These are phyloP conservation scores for Diaperis boleti DNA, from an alignment of 2,888 invertebrate species.

Conservation along the genomic window DNA sequence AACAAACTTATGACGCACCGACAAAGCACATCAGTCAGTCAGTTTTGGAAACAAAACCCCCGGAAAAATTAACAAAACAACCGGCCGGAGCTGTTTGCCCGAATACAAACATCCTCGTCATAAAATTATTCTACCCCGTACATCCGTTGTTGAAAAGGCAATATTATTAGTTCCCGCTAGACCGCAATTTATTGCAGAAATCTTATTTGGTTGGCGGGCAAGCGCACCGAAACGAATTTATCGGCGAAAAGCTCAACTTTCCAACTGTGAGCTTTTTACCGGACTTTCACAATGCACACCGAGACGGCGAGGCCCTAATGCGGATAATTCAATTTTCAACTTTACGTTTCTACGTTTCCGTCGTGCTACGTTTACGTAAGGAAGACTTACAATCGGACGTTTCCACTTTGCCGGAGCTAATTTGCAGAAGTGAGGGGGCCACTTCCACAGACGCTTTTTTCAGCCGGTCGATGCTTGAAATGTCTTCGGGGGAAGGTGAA, in stretches of 20 bases:
- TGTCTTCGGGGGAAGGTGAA: too few species aligned
- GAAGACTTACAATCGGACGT: slow-evolving; percentile 10
- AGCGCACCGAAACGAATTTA: slow-evolving; percentile 34
- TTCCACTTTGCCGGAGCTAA: neutral
- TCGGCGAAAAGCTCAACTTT: slow-evolving; percentile 31
- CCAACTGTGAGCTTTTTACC: slow-evolving; percentile 22
- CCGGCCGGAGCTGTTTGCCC: too few species aligned
- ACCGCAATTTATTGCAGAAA: slow-evolving; percentile 37
- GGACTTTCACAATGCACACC: slow-evolving; percentile 29
- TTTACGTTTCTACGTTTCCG: slow-evolving; percentile 28
- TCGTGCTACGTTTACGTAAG: slow-evolving; percentile 20
- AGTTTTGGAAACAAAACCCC: too few species aligned
- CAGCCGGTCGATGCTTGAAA: too few species aligned
- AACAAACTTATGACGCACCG: too few species aligned
- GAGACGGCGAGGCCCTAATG: slow-evolving; percentile 27
- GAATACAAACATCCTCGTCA: too few species aligned
- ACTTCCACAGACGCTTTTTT: too few species aligned
- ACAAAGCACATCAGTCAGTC: too few species aligned
- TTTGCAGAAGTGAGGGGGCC: neutral
- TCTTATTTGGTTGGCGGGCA: slow-evolving; percentile 35
- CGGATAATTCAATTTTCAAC: slow-evolving; percentile 35
- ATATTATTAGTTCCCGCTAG: slow-evolving; percentile 20
- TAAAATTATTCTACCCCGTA: neutral
- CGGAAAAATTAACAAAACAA: too few species aligned
- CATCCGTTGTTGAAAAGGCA: slow-evolving; percentile 2